These are phyloP conservation scores for Laodelphax striatellus DNA, from an alignment of 1,140 invertebrate genomes.

Conservation along the genomic window DNA sequence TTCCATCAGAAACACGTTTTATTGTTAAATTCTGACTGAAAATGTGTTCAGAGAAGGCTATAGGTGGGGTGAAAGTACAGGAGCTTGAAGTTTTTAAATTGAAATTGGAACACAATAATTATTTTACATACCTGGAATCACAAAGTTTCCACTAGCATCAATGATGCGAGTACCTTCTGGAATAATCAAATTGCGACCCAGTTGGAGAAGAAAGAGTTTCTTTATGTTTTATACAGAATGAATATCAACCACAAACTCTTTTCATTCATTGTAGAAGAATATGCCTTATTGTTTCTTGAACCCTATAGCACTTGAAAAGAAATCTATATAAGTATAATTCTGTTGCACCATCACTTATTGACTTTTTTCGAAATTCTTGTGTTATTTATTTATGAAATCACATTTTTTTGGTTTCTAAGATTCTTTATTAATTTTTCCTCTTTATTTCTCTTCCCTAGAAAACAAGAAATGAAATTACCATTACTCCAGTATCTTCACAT, in stretches of 20 bases:
- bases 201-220: conserved; percentile 30
- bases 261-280: no score
- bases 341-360: no score
- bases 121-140: conserved; percentile 53
- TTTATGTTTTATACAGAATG: neutral
- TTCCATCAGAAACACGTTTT: no score
- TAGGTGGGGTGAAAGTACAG: no score
- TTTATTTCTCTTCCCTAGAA: conserved; percentile 21
- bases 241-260: no score
- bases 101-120: neutral
- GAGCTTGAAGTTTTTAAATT: no score
- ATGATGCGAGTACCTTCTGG: conserved; percentile 65
- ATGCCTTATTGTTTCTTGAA: no score
- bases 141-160: conserved; percentile 67
- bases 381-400: neutral
- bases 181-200: conserved; percentile 69
- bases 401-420: neutral
- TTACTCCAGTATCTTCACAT: conserved; percentile 38
- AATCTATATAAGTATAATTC: no score
- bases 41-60: no score
- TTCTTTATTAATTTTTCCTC: neutral
- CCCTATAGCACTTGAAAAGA: no score
- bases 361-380: neutral
- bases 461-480: conserved; percentile 39
- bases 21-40: no score